Base-by-base conservation (phyloP, 2,888 invertebrate species). In the Sthenelais limicola region DNA sequence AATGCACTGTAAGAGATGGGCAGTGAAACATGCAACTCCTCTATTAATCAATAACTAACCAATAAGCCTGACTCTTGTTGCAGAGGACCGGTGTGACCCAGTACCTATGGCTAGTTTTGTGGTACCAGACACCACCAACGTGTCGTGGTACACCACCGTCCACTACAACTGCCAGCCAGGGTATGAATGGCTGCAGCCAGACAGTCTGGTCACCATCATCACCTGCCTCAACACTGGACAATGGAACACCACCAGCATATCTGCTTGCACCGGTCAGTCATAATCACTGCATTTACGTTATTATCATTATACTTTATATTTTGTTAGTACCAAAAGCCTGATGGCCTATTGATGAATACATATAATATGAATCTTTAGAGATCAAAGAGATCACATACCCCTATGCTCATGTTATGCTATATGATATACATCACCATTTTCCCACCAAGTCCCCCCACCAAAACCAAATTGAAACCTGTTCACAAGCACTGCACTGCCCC, bases 41-140 rank as follows among this genome's bases (percentile, higher is more conserved):
- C n/a, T n/a, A n/a, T n/a, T n/a, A n/a, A n/a, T n/a, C n/a, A n/a
- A n/a, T n/a, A n/a, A n/a, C n/a, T n/a, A n/a, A n/a, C n/a, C n/a
- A n/a, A n/a, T n/a, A n/a, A n/a, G n/a, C n/a, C n/a, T 15, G 5
- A 38, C 9, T 38, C 21, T 26, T 43, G 0, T 68, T 56, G 21
- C 76, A 78, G 78, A 68, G 54, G 79, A 79, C 47, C 72, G 79
- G 12, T 79, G 79, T 51, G 73, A 73, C 24, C 75, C 78, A 0
- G 71, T 79, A 18, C 74, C 72, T 28, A 54, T 26, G 0, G 35
- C 68, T 9, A 33, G 32, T 7, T 47, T 75, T 68, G 49, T 71
- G n/a, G 30, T 33, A 15, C 74, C 77, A 0, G 72, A 78, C 70
- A 76, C 75, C 5, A 69, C 70, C 1, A 74, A 74, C 58, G 73